Evolutionary conservation across 2,113 vertebrate genomes (phyloP).

Genomic region (Gallinago paraguaiae): DNA sequence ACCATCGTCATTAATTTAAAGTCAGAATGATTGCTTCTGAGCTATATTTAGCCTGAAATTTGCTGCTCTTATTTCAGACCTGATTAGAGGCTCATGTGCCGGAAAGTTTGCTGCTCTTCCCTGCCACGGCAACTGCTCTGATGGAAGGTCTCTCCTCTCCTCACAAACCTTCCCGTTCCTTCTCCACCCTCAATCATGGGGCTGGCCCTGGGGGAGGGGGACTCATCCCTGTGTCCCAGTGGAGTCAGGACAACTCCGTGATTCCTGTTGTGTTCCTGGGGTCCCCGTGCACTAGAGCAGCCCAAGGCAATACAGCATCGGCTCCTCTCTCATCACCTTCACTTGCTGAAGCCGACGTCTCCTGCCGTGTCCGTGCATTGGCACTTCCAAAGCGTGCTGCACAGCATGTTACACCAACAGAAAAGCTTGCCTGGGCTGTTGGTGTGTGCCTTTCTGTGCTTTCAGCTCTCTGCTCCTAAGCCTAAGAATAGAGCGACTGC

Average conservation of each 20-base stretch:
- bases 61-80: slow-evolving; percentile 37
- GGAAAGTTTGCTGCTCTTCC: neutral
- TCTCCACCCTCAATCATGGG: fast-evolving
- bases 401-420: fast-evolving
- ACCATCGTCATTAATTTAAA: slow-evolving; percentile 53
- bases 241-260: neutral
- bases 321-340: neutral
- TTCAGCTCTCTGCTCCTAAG: neutral
- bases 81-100: neutral
- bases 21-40: slow-evolving; percentile 25
- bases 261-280: neutral
- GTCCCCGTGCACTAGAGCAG: neutral
- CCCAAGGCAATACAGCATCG: fast-evolving
- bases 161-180: neutral
- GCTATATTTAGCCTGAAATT: slow-evolving; percentile 51
- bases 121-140: neutral
- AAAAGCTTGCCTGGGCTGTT: neutral
- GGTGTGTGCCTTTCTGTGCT: neutral
- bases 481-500: neutral
- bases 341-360: neutral
- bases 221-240: neutral
- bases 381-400: neutral
- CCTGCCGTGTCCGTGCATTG: neutral
- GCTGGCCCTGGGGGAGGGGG: neutral
- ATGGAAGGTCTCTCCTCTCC: neutral